phyloP scores from a whole-genome alignment of 2,888 invertebrate species.

The Liopterus haemorrhoidalis region DNA sequence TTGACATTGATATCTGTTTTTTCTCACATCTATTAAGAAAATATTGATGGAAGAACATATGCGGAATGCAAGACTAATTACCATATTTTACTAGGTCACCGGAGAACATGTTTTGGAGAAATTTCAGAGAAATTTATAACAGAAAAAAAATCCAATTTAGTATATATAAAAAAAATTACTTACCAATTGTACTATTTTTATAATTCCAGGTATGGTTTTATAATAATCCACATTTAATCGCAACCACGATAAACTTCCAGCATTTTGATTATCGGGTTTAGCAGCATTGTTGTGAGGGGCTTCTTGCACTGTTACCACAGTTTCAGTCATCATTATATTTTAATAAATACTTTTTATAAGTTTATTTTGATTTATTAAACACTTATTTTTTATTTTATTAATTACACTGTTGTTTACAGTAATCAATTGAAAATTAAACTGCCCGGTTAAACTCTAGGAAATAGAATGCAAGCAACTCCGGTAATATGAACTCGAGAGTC shows the following conservation, averaged over 20 bases:
- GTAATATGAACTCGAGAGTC: no score
- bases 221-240: slow-evolving; percentile 75
- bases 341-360: no score
- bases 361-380: no score
- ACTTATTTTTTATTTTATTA: no score
- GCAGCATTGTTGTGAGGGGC: slow-evolving; percentile 51
- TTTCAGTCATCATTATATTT: slow-evolving; percentile 86
- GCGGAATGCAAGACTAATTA: slow-evolving; percentile 14
- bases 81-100: slow-evolving; percentile 19
- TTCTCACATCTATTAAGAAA: no score
- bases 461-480: no score
- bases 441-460: no score
- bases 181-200: slow-evolving; percentile 78
- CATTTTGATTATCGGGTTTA: slow-evolving; percentile 40
- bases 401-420: no score
- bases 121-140: slow-evolving; percentile 7
- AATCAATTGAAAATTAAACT: no score
- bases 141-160: slow-evolving; percentile 11
- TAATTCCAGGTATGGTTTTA: slow-evolving; percentile 70
- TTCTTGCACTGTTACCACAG: slow-evolving; percentile 73
- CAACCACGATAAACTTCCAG: slow-evolving; percentile 62
- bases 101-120: no score
- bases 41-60: slow-evolving; percentile 8
- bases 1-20: no score
- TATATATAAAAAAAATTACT: slow-evolving; percentile 44